Base-by-base conservation (phyloP, 2,797 vertebrate species). In the Takifugu ocellatus region DNA sequence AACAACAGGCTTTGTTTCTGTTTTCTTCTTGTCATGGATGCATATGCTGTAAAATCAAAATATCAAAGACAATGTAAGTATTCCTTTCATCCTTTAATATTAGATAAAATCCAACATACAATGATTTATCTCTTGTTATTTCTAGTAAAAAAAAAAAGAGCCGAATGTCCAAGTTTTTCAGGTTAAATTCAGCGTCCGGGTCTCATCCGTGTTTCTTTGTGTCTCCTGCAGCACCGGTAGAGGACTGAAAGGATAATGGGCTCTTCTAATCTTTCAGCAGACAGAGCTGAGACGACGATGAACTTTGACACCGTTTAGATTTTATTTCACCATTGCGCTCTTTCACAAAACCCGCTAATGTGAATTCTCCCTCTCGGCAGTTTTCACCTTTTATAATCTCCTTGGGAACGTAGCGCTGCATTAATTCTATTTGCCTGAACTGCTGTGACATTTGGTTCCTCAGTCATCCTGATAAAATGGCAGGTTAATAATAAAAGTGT, bases 281-380 rank as follows among this genome's bases (percentile, higher is more conserved):
- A 25, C 31, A 11, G 29, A 49, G 25, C 54, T 17, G 6, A 59
- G n/a, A 68, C 46, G 54, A 65, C 6, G 36, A 49, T 36, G 48
- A 63, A 55, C 55, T 21, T 55, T 46, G 39, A 48, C 44, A 21
- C n/a, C n/a, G 44, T 46, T 21, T n/a, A 17, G 44, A 21, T 46
- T n/a, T 46, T 46, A n/a, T n/a, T 17, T 46, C 44, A 46, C 12
- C 6, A 17, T 10, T n/a, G 2, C 6, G 16, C 44, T 46, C 16
- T 21, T 39, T 46, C 46, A 76, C 65, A 76, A 69, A 71, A 15
- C 62, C 44, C 7, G n/a, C 44, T 8, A 7, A 43, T 49, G 57
- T 15, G n/a, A 59, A 53, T 46, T 69, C 15, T 45, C 48, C 54
- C 27, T 29, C 24, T 8, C 47, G 51, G 14, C 51, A 43, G 53